Evolutionary conservation across 2,888 invertebrate genomes (phyloP), one percentile per base, ranked within the genome.

Genomic region (Drosophila quinaria): DNA sequence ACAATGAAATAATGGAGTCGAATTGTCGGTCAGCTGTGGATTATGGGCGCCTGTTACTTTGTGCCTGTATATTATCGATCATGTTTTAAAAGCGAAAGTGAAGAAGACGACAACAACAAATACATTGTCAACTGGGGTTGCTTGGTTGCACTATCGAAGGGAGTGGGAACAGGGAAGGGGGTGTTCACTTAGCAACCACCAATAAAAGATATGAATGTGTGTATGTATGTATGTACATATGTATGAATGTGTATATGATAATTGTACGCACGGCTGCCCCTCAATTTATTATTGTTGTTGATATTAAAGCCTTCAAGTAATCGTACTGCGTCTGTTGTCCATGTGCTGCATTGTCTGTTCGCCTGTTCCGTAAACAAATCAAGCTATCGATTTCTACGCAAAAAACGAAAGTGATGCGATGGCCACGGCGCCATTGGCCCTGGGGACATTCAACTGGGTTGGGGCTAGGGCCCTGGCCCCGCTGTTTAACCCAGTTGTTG

Each of bases 61-160:
- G 77, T 86, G 87, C 90, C 84, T 81, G 82, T 89, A 90, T 90
- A 90, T 89, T 91, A 91, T 90, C 91, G 91, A 91, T 91, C 91
- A 86, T 89, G 84, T 78, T 84, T 74, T 70, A 80, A 91, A 91
- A 88, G 74, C 81, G 91, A 91, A 80, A 91, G 91, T 90, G 90
- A 89, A 81, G 65, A 62, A 51, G 70, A 50, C 49, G 66, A 42
- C 50, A 29, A 19, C 31, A 25, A 25, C 25, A 42, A 42, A 33
- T 10, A 13, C 11, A 35, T 8, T 22, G 54, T 35, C 55, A 17
- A 15, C 46, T 47, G 39, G 37, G 49, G 49, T 49, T 47, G 55
- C 35, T 50, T 44, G 11, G 15, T 25, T 47, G 8, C 17, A 15
- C 9, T 35, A 37, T 33, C 49, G 2, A 5, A 33, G 9, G 33